Evolutionary conservation across 2,113 vertebrate genomes (phyloP).

Genomic region (Collichthys lucidus): DNA sequence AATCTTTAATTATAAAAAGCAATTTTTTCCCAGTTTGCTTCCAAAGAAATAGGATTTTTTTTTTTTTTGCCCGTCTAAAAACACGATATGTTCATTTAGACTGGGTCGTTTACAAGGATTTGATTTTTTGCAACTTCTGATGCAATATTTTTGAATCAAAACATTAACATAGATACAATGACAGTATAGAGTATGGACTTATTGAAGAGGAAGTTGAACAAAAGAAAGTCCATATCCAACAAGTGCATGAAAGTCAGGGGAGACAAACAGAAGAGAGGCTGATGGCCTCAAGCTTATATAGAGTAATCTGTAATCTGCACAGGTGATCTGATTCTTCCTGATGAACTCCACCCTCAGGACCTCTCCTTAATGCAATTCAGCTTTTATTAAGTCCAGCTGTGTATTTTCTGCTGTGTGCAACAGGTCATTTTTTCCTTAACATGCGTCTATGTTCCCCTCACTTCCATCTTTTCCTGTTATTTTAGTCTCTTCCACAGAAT

Average conservation of each 20-base stretch:
- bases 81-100: not conserved
- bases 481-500: not conserved
- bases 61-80: not conserved
- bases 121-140: not conserved
- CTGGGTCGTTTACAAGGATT: not conserved
- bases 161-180: not conserved
- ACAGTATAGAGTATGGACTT: too few relatives aligned
- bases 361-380: too few relatives aligned
- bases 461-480: not conserved
- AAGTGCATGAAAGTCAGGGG: not conserved
- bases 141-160: not conserved
- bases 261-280: not conserved
- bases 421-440: not conserved
- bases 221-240: not conserved
- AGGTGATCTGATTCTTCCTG: constrained; percentile 1
- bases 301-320: not conserved
- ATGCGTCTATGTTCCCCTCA: not conserved
- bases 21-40: not conserved
- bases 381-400: too few relatives aligned
- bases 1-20: not conserved
- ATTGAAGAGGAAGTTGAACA: not conserved
- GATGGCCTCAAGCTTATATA: not conserved
- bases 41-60: not conserved
- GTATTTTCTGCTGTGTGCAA: too few relatives aligned
- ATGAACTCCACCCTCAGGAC: not conserved